These are phyloP conservation scores for Mastomys natalensis DNA, from an alignment of 2,113 vertebrate species.

Conservation along the genomic window DNA sequence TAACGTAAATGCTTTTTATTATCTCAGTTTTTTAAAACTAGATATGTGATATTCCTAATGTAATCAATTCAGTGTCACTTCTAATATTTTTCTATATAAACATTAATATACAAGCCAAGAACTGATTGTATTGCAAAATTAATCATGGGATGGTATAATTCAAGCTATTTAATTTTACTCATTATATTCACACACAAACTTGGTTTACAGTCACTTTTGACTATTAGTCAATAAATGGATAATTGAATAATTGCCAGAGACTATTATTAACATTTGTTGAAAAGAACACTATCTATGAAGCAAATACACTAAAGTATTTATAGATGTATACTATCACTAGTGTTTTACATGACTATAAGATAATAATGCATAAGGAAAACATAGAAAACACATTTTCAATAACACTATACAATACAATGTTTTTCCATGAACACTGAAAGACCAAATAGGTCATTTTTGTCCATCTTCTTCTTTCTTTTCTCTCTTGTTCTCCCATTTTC, in stretches of 20 bases:
- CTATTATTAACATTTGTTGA: neutral
- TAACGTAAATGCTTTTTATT: neutral
- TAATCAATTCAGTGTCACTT: neutral
- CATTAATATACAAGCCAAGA: neutral
- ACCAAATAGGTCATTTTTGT: neutral
- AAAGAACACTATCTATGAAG: neutral
- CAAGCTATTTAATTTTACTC: neutral
- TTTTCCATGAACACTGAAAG: neutral
- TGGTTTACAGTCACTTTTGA: neutral
- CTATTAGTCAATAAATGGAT: neutral
- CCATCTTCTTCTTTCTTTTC: no score
- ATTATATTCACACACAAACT: neutral
- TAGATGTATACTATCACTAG: neutral
- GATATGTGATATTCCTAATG: neutral
- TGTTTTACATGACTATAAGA: neutral
- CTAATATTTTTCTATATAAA: neutral
- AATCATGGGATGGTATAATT: neutral
- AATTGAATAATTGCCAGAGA: neutral
- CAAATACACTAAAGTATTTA: neutral
- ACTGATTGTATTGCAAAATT: neutral
- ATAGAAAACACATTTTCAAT: neutral
- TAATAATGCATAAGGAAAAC: neutral
- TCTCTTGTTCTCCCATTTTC: no score
- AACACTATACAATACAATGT: rapidly evolving
- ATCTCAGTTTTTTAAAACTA: neutral